These are phyloP conservation scores for Cinclus cinclus DNA, from an alignment of 2,113 vertebrate genomes.

Conservation along the genomic window DNA sequence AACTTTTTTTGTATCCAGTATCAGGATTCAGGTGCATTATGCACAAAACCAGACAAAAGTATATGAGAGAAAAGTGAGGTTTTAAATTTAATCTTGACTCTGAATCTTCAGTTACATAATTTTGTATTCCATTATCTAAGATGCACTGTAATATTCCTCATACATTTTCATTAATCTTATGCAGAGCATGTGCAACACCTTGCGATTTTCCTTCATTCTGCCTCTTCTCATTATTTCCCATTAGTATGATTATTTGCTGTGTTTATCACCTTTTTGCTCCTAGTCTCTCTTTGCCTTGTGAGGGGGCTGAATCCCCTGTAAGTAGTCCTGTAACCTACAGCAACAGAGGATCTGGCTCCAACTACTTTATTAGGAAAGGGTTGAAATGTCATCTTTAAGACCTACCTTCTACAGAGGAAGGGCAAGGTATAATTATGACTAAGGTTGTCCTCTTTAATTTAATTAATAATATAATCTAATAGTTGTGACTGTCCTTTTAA, in stretches of 20 bases:
- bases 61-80: not conserved
- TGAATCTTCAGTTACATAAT: conserved; percentile 1
- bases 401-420: not conserved
- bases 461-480: not conserved
- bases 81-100: not conserved
- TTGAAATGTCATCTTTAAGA: not conserved
- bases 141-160: not conserved
- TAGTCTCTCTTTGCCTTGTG: not conserved
- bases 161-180: not conserved
- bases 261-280: not conserved
- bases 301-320: not conserved
- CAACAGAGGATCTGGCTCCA: not conserved
- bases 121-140: not conserved
- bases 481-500: not conserved
- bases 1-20: not conserved
- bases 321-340: not conserved
- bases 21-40: not conserved
- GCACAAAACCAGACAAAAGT: not conserved
- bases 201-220: not conserved
- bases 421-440: not conserved
- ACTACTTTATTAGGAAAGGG: not conserved
- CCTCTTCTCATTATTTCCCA: not conserved
- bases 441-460: not conserved
- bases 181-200: not conserved
- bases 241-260: not conserved